phyloP scores from a whole-genome alignment of 2,113 vertebrate genomes.

The Rhinoptilus africanus region DNA sequence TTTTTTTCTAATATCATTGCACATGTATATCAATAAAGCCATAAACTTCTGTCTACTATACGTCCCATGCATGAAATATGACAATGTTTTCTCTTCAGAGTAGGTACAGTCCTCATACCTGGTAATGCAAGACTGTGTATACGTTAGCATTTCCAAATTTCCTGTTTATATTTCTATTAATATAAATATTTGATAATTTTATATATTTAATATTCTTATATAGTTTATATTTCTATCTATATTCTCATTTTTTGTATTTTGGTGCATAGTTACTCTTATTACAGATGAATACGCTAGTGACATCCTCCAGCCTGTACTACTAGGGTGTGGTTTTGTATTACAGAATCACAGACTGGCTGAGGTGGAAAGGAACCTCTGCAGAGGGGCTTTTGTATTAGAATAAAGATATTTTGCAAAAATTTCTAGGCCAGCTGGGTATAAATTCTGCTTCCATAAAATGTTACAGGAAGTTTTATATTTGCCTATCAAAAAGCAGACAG shows the following conservation, averaged over 20 bases:
- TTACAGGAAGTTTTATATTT: not conserved
- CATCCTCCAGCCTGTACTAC: not conserved
- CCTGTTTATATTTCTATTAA: not conserved
- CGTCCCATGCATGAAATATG: not conserved
- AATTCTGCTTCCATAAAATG: not conserved
- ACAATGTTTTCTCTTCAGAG: not conserved
- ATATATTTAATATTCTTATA: not conserved
- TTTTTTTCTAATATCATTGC: not conserved
- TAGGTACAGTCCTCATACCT: not conserved
- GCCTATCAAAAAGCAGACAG: not conserved
- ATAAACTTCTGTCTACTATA: not conserved
- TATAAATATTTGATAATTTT: not conserved
- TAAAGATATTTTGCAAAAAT: not conserved
- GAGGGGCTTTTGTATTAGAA: not conserved
- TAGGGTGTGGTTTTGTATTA: not conserved
- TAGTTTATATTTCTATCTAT: not conserved
- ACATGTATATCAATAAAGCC: not conserved
- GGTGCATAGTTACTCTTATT: not conserved
- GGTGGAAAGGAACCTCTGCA: not conserved
- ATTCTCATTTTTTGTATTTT: not conserved
- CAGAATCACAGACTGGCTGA: not conserved
- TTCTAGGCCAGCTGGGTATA: not conserved
- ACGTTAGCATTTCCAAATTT: not conserved
- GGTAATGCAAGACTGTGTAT: not conserved
- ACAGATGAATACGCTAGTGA: not conserved